Percentiles rank a stretch among this genome's conserved stretches.
phyloP scores from a whole-genome alignment of 2,113 vertebrate species.

The Cichladusa arquata region DNA sequence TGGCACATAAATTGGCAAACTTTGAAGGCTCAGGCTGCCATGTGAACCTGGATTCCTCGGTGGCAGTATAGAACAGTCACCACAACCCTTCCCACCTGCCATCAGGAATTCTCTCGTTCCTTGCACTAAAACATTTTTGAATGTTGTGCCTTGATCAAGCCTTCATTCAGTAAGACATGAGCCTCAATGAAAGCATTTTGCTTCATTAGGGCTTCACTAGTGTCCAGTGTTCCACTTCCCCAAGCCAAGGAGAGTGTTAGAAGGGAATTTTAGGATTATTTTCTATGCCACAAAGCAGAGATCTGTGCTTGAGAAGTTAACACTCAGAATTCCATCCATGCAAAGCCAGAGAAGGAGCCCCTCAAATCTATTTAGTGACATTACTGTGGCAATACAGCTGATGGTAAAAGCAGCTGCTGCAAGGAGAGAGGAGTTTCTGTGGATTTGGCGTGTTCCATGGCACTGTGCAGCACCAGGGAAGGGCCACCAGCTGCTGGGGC shows the following conservation, averaged over 20 bases:
- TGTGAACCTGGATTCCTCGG: neutral
- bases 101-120: accelerated
- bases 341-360: neutral
- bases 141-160: neutral
- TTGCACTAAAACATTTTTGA: neutral
- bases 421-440: neutral
- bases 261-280: neutral
- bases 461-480: neutral
- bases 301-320: neutral
- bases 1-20: neutral
- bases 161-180: neutral
- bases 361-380: neutral
- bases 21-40: neutral
- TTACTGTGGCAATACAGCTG: neutral
- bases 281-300: neutral
- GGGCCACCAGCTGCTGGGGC: neutral
- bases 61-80: neutral
- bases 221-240: neutral
- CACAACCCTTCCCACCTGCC: neutral
- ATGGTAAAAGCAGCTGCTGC: neutral
- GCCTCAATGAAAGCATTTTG: neutral
- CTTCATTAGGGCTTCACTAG: neutral
- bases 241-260: neutral
- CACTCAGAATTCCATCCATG: neutral
- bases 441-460: accelerated